Evolutionary conservation across 1,140 invertebrate genomes (phyloP), one percentile per base, ranked within the genome.

Genomic region (Helicoverpa armigera): DNA sequence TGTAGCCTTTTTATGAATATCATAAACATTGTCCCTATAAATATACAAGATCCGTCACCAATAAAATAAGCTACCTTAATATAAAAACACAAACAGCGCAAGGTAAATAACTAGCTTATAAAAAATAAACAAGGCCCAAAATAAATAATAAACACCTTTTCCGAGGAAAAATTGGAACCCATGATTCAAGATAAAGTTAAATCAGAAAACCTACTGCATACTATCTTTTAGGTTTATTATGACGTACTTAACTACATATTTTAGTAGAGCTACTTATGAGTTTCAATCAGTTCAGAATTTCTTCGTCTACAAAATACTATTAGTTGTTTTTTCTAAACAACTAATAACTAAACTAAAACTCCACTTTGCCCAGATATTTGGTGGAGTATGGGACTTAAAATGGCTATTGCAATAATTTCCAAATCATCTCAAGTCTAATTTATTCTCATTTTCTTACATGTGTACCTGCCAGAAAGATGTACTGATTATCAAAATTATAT

Each of bases 141-240:
- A 76, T 76, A 76, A 63, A 76, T 63, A 76, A 76, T 76, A 76
- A 63, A 76, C 73, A 76, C 14, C 43, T n/a, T 16, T 23, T 60
- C 43, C 12, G 12, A 29, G 35, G 74, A 77, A 65, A 75, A 67
- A 51, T 67, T 29, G 61, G 50, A 67, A 23, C 61, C 48, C 50
- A 29, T 43, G 35, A 43, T 13, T 48, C 43, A 60, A 10, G 10
- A 65, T 67, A 77, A 43, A 69, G 43, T 1, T 23, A 18, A 54
- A 51, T n/a, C 69, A 31, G 50, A 72, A 72, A n/a, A 54, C 5
- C 50, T 16, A 70, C 10, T 12, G 7, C 2, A 60, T 7, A 18
- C 5, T 2, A 11, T 65, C 14, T 29, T 14, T 18, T 53, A 12
- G n/a, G 13, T 11, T 54, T 54, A 14, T 54, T 54, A n/a, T 54